Evolutionary conservation across 2,113 vertebrate genomes (phyloP), one percentile per base, ranked within the genome.

Genomic region (Neodontobutis hainanensis): DNA sequence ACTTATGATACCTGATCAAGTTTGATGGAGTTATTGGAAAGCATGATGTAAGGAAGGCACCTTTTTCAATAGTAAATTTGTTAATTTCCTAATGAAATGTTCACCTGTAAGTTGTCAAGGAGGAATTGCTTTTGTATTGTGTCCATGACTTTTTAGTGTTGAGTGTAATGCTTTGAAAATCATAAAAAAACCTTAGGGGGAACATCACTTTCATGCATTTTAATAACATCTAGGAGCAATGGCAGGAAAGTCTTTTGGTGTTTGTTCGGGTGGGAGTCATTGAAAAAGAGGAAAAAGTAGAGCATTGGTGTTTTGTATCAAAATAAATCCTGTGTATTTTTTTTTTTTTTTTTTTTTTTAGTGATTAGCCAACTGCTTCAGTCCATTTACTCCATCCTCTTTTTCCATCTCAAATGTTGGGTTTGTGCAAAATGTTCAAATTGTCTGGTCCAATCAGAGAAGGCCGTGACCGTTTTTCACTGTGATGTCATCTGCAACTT

Each of bases 31-130:
- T 78, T 71, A 78, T 78, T 91, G 77, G 93, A 93, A 93, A 94
- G 95, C 95, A 94, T 85, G 85, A 83, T 56, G 92, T 93, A 94
- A 96, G 96, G 96, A 97, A 99, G 96, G 97, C 96, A 98, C 97
- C 95, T 94, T 97, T 94, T 97, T 93, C 94, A 95, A 96, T 95
- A 94, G 90, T 93, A 94, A 94, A 95, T 95, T 93, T 93, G 73
- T 82, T 85, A 92, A 95, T 95, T 93, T 93, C 75, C 82, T 85
- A 92, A 93, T 93, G 94, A 95, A 86, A 94, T 93, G 19, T 27
- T 91, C 92, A 58, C 93, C 91, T 76, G 71, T 66, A 91, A 94
- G 78, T 92, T 93, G 85, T 79, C 85, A 11, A 85, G 91, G 19
- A 27, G 19, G 19, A 27, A 27, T 27, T 88, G 91, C 91, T 93